Evolutionary conservation across 2,888 invertebrate genomes (phyloP), one percentile per base, ranked within the genome.

Genomic region (Acanthosepion esculentum): DNA sequence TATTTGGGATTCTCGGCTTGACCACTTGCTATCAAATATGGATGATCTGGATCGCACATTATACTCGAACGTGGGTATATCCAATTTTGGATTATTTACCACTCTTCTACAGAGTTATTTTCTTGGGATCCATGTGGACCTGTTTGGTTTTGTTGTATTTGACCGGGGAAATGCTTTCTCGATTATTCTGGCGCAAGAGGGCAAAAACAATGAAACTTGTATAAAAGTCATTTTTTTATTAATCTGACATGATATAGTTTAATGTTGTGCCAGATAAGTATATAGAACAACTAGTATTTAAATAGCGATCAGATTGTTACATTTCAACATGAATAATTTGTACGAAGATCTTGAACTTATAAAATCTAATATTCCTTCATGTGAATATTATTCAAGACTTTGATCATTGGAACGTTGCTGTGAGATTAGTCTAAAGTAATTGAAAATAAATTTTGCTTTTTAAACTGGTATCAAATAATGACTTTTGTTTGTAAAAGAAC

Each of bases 11-110:
- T 50, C 93, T 93, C 18, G 50, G 50, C 53, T 50, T 93, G 53
- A 93, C 93, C 18, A 29, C 26, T 93, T 93, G 93, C 93, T 93
- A 93, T 29, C 93, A 93, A 50, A 10, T 50, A 23, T 93, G 97
- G 97, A 96, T 97, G 48, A 94, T 97, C 59, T 97, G 96, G 96
- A 96, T 97, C 78, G 97, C 96, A 8, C 97, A 96, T 94, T 95
- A 96, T 94, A 96, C 96, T 8, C 98, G 98, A 92, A 98, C 98
- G 95, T 99, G 99, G 99, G 99, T 99, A 0, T 99, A 99, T 97
- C 99, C 99, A 0, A 98, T 99, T 94, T 98, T 99, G 95, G 98
- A 98, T 95, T 98, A 99, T 1, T 97, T 99, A 93, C 98, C 98
- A 96, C 98, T 98, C 97, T 98, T 98, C 29, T 97, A 98, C 95